Evolutionary conservation across 2,113 vertebrate genomes (phyloP).

Genomic region (Hymenochirus boettgeri): DNA sequence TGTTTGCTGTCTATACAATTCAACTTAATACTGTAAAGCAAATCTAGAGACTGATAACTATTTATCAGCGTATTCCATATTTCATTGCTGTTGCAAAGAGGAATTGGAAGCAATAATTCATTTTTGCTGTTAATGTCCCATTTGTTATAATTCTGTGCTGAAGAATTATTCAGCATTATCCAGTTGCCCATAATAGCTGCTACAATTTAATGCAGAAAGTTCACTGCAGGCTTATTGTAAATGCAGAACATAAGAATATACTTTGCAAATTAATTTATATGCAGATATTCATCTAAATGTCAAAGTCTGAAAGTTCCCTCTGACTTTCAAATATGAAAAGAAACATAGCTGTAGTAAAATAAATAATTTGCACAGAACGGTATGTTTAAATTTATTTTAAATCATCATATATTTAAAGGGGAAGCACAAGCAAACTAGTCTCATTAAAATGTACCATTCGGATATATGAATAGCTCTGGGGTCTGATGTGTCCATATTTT

Average conservation of each 20-base stretch:
- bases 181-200: neutral
- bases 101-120: neutral
- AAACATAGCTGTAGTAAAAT: too few relatives aligned
- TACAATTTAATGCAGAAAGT: neutral
- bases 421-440: neutral
- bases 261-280: conserved; percentile 15
- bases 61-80: too few relatives aligned
- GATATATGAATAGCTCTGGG: neutral
- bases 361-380: neutral
- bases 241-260: neutral
- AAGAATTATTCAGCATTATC: neutral
- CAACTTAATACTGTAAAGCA: too few relatives aligned
- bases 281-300: conserved; percentile 20
- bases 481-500: neutral
- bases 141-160: neutral
- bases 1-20: too few relatives aligned
- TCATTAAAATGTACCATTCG: neutral
- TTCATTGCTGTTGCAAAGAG: too few relatives aligned
- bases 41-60: too few relatives aligned
- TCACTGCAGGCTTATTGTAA: conserved; percentile 2
- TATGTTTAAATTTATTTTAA: neutral
- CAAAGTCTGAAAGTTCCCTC: conserved; percentile 12
- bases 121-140: neutral
- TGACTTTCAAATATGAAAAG: conserved; percentile 2
- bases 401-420: neutral